phyloP scores from a whole-genome alignment of 2,797 vertebrate genomes.

The Lutjanus campechanus region DNA sequence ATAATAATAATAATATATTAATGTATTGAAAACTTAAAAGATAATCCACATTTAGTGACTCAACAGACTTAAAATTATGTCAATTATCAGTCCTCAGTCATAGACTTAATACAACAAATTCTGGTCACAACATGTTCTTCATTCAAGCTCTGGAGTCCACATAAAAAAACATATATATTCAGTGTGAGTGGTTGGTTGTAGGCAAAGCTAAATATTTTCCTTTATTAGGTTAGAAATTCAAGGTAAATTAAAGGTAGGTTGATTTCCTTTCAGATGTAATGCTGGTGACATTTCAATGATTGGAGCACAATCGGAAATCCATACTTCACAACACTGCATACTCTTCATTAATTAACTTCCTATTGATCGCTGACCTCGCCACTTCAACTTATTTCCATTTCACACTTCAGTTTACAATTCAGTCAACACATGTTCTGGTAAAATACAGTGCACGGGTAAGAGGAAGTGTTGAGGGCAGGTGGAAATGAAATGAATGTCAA shows the following conservation, averaged over 20 bases:
- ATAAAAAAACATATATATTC: not conserved
- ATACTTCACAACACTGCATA: constrained; percentile 78
- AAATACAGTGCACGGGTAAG: constrained; percentile 23
- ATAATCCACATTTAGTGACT: too few species aligned
- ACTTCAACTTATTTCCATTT: constrained; percentile 81
- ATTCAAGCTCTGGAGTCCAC: constrained; percentile 1
- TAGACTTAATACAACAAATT: not conserved
- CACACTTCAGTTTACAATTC: constrained; percentile 62
- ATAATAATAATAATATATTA: too few species aligned
- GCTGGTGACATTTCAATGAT: constrained; percentile 77
- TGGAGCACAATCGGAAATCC: constrained; percentile 82
- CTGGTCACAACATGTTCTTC: constrained; percentile 3
- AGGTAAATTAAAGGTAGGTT: constrained; percentile 58
- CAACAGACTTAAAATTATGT: too few species aligned
- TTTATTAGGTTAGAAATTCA: constrained; percentile 48
- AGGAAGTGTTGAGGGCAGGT: constrained; percentile 45
- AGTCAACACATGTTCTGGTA: constrained; percentile 49
- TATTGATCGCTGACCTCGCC: constrained; percentile 83
- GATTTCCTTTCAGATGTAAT: constrained; percentile 58
- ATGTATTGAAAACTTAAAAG: too few species aligned
- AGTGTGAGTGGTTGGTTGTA: constrained; percentile 8
- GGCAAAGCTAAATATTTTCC: constrained; percentile 37
- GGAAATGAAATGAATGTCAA: constrained; percentile 39
- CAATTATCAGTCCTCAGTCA: not conserved
- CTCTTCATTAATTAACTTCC: constrained; percentile 87